These are phyloP conservation scores for Drosophila rubida DNA, from an alignment of 2,888 invertebrate genomes.

Conservation along the genomic window DNA sequence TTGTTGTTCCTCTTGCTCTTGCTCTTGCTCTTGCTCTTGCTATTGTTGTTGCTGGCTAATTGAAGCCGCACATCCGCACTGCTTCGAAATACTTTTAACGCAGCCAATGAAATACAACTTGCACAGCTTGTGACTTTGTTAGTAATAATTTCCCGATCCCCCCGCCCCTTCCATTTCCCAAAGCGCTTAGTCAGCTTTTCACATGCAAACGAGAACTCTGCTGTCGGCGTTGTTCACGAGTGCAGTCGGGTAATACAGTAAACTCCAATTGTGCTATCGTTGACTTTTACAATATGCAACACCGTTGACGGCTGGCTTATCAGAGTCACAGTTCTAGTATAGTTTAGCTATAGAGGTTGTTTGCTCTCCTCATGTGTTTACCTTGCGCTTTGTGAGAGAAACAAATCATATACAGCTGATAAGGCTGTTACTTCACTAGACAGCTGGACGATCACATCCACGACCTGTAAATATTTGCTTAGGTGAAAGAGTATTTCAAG, in stretches of 20 bases:
- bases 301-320: slow-evolving; percentile 30
- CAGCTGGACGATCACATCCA: slow-evolving; percentile 39
- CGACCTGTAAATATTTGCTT: neutral
- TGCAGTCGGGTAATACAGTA: slow-evolving; percentile 2
- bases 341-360: slow-evolving; percentile 10
- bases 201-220: slow-evolving; percentile 24
- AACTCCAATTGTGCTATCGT: slow-evolving; percentile 4
- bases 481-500: neutral
- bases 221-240: neutral
- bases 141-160: neutral
- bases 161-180: no score
- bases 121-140: slow-evolving; percentile 37
- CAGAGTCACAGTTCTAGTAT: slow-evolving; percentile 19
- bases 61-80: slow-evolving; percentile 51
- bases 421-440: slow-evolving; percentile 42
- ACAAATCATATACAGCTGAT: slow-evolving; percentile 48
- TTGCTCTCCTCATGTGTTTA: slow-evolving; percentile 27
- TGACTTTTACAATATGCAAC: slow-evolving; percentile 5
- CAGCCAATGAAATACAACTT: slow-evolving; percentile 29
- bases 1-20: no score
- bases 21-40: slow-evolving; percentile 14
- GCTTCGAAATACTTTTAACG: slow-evolving; percentile 32
- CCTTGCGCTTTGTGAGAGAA: slow-evolving; percentile 37
- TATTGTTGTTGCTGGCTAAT: slow-evolving; percentile 24
- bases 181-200: slow-evolving; percentile 36